These are phyloP conservation scores for Actinernus sp. DNA, from an alignment of 92 coral and sea anemone genomes.

Conservation along the genomic window DNA sequence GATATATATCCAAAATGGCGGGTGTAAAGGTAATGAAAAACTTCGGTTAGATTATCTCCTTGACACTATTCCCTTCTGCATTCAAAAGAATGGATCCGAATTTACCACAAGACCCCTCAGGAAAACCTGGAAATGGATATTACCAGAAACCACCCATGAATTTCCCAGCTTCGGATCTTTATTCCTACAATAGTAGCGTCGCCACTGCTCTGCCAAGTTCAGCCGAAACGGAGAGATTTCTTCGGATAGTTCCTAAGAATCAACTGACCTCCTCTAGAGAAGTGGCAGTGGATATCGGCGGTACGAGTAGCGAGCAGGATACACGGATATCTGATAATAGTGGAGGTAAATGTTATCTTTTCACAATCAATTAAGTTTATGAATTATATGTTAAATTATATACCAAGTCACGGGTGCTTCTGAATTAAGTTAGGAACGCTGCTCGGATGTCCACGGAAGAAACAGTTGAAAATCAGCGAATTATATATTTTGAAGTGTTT, in stretches of 20 bases:
- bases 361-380: too few species aligned
- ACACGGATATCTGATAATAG: too few species aligned
- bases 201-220: conserved; percentile 9
- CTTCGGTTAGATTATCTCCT: too few species aligned
- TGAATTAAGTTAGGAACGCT: too few species aligned
- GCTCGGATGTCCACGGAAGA: too few species aligned
- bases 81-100: conserved; percentile 9
- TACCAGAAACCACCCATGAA: conserved; percentile 4
- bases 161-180: conserved; percentile 2
- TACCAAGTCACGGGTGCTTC: too few species aligned
- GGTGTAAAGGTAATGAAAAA: too few species aligned
- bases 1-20: conserved; percentile 24
- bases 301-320: too few species aligned
- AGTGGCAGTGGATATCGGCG: conserved; percentile 11
- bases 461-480: too few species aligned
- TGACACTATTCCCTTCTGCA: not conserved
- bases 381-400: too few species aligned
- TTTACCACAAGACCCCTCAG: conserved; percentile 1
- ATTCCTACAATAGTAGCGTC: conserved; percentile 27
- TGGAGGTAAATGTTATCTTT: too few species aligned
- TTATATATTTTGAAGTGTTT: too few species aligned
- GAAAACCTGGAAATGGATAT: conserved; percentile 5
- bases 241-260: conserved; percentile 31
- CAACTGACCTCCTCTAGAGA: conserved; percentile 9
- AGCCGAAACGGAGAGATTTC: conserved; percentile 15